phyloP scores from a whole-genome alignment of 2,797 vertebrate genomes.

The Poeciliopsis presidionis region DNA sequence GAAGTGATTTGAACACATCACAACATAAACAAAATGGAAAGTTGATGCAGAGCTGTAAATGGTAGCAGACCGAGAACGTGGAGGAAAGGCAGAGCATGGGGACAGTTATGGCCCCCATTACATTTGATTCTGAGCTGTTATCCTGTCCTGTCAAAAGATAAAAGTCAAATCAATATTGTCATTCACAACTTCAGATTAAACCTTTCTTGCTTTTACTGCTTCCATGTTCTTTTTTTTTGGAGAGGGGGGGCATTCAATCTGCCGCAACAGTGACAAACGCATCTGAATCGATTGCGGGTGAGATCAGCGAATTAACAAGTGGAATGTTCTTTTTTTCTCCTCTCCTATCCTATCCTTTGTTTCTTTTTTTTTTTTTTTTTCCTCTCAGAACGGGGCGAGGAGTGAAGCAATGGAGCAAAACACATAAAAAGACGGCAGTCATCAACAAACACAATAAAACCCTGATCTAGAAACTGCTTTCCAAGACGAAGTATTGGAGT shows the following conservation, averaged over 20 bases:
- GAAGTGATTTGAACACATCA: conserved; percentile 29
- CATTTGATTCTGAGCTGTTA: conserved; percentile 63
- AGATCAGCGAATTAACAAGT: conserved; percentile 80
- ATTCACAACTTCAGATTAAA: conserved; percentile 85
- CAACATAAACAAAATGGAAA: conserved; percentile 16
- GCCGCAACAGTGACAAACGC: conserved; percentile 73
- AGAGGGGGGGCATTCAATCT: conserved; percentile 67
- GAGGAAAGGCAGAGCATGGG: conserved; percentile 37
- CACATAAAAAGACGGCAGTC: conserved; percentile 80
- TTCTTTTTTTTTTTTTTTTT: conserved; percentile 48
- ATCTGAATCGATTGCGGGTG: conserved; percentile 78
- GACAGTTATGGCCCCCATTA: conserved; percentile 65
- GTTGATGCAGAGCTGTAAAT: conserved; percentile 24
- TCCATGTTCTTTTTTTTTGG: conserved; percentile 69
- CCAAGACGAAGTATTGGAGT: conserved; percentile 63
- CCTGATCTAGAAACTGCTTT: conserved; percentile 80
- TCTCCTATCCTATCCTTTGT: background rate
- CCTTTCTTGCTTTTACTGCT: conserved; percentile 71
- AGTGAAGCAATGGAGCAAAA: conserved; percentile 80
- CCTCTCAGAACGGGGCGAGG: conserved; percentile 69
- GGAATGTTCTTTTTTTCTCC: conserved; percentile 54
- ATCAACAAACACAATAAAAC: conserved; percentile 82
- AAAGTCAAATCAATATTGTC: conserved; percentile 84
- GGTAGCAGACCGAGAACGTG: conserved; percentile 22
- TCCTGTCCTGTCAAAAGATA: conserved; percentile 71